Percentiles rank a stretch among this genome's conserved stretches.
Conservation (phyloP, 2,888 invertebrate genomes). For the Teleiodes luculella region DNA sequence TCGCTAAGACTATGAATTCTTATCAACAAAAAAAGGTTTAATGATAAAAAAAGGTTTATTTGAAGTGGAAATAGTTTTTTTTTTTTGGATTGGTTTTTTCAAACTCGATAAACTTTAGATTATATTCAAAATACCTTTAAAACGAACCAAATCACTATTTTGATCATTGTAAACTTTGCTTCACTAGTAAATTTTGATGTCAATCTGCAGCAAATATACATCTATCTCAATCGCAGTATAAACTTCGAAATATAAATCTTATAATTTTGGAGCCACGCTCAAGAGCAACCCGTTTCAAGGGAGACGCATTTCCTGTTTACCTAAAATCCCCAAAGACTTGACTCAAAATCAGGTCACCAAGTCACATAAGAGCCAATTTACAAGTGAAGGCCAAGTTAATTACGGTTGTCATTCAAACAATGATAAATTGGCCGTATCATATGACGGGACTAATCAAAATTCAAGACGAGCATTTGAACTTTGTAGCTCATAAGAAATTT, state of each 20-base stretch:
- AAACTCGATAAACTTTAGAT: too few relatives aligned
- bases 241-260: neutral
- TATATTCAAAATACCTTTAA: too few relatives aligned
- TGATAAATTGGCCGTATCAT: conserved; percentile 55
- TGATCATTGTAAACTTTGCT: too few relatives aligned
- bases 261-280: neutral
- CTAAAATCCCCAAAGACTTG: conserved; percentile 10
- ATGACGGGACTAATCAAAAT: conserved; percentile 58
- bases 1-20: too few relatives aligned
- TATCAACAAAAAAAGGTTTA: too few relatives aligned
- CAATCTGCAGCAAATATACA: too few relatives aligned
- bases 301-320: conserved; percentile 2
- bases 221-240: neutral
- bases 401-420: conserved; percentile 59
- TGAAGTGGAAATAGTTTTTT: too few relatives aligned
- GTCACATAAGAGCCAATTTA: conserved; percentile 39
- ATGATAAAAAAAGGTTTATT: too few relatives aligned
- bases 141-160: too few relatives aligned
- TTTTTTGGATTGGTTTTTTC: too few relatives aligned
- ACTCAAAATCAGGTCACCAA: conserved; percentile 48
- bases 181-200: too few relatives aligned
- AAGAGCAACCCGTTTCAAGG: neutral
- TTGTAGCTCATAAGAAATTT: conserved; percentile 57
- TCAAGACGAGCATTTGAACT: conserved; percentile 64
- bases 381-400: conserved; percentile 63